Base-by-base conservation (phyloP, 2,113 vertebrate genomes). In the Bucco capensis region DNA sequence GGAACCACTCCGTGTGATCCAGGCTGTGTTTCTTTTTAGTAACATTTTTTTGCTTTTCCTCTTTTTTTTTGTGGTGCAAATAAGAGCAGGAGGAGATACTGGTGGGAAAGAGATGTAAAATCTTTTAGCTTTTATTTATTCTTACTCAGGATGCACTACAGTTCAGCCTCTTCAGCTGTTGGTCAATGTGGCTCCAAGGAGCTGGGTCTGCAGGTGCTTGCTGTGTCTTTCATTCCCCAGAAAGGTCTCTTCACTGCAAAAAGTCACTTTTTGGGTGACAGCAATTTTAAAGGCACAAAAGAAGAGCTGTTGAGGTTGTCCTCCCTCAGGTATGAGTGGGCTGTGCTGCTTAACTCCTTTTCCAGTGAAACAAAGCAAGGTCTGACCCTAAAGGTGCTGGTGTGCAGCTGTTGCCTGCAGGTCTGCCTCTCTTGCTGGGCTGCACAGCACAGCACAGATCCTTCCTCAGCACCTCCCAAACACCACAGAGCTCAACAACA, bases 221-320 rank as follows among this genome's bases (percentile, higher is more conserved):
- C 50, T 83, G 54, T 60, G 37, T 66, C 40, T 58, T 74, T 42
- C 65, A n/a, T 57, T 89, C 53, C 44, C 49, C 47, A 49, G 51
- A 76, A 62, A 67, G 0, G 0, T 30, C 31, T 77, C 49, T 72
- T 67, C 5, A 18, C 38, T 77, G 86, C 49, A 69, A 69, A 81
- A 72, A 42, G 40, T 42, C 5, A 12, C 42, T 83, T 86, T 67
- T 54, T 7, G 3, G 46, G 72, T 77, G 24, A 83, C 12, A 66
- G 24, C 35, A 27, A 47, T 92, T 93, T 84, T 8, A 64, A 74
- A 79, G 60, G 31, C 61, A 11, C 65, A 49, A 88, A 86, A 62
- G 57, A 58, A 73, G 79, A 91, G 30, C 49, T 87, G 30, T 79
- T 91, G 72, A 24, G 54, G 19, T 83, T 91, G 79, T 65, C 61